A percentile compares a stretch with the other conserved stretches of the same genome.
Conservation (phyloP, 2,113 vertebrate species). For the Synchiropus splendidus region DNA sequence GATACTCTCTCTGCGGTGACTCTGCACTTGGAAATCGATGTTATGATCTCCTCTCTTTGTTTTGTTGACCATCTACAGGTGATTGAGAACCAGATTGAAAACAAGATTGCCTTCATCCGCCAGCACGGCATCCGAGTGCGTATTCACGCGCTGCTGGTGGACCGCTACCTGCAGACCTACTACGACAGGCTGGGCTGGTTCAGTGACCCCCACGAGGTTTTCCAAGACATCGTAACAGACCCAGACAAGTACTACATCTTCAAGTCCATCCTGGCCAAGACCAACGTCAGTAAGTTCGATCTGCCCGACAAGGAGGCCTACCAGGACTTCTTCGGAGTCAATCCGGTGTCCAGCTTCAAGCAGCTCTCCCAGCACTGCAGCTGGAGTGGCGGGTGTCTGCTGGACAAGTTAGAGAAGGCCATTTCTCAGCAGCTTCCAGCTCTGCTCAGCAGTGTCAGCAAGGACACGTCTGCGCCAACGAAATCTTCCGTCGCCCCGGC, state of each 20-base stretch:
- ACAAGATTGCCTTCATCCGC: slow-evolving; percentile 96
- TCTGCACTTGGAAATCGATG: background rate
- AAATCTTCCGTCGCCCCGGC: slow-evolving; percentile 24
- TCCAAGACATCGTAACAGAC: slow-evolving; percentile 91
- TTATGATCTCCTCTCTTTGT: background rate
- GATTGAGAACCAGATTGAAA: slow-evolving; percentile 95
- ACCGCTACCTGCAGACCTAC: slow-evolving; percentile 91
- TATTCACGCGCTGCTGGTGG: slow-evolving; percentile 90
- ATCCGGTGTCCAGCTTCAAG: slow-evolving; percentile 85
- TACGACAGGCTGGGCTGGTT: slow-evolving; percentile 88
- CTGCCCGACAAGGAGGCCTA: slow-evolving; percentile 90
- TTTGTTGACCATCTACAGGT: slow-evolving; percentile 49
- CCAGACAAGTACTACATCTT: slow-evolving; percentile 97
- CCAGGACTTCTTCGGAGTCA: slow-evolving; percentile 96
- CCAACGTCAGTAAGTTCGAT: slow-evolving; percentile 98
- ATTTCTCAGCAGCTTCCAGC: slow-evolving; percentile 85
- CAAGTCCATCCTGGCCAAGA: slow-evolving; percentile 96
- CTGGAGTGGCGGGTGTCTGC: slow-evolving; percentile 85
- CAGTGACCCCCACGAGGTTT: slow-evolving; percentile 80
- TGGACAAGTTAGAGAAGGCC: slow-evolving; percentile 91
- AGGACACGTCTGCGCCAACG: slow-evolving; percentile 22
- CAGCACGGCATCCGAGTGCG: slow-evolving; percentile 93
- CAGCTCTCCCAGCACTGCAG: slow-evolving; percentile 88
- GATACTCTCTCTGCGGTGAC: no score
- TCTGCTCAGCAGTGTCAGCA: slow-evolving; percentile 75